Base-by-base conservation (phyloP, 2,797 vertebrate species). In the Loriculus beryllinus region DNA sequence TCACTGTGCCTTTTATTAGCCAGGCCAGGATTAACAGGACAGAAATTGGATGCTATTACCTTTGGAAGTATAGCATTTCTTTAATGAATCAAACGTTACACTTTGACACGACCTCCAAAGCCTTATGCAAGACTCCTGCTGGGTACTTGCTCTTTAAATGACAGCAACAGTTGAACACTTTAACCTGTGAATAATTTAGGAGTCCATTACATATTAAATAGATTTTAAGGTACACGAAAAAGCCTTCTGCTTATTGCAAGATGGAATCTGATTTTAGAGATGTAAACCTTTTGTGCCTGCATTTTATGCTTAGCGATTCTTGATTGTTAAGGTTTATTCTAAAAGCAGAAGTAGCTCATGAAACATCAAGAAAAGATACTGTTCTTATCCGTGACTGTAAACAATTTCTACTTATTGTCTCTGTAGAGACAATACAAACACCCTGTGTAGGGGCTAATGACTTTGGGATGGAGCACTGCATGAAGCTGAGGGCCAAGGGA, bases 141-240 rank as follows among this genome's bases (percentile, higher is more conserved):
- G 76, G 82, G 94, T 77, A 85, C 77, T 91, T 85, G 82, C 92
- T 97, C 95, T 96, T 97, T 96, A 96, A 97, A 94, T 81, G 85
- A 95, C 89, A 96, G 92, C 82, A 97, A 94, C 25, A 94, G 76
- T 85, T 88, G 81, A 96, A 96, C 69, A 79, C 82, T 97, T 94
- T 71, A 93, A 96, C 93, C 82, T 57, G 54, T 97, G 89, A 98
- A 97, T 98, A 97, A 98, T 97, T 97, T 88, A 98, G 86, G 75
- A 94, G 59, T 20, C 69, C 77, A 93, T 98, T 93, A 98, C 98
- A 97, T 97, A 98, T 97, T 98, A 96, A 98, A 81, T 37, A 95
- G 93, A 91, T 86, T 94, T 96, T 92, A 76, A 95, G 88, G 92
- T 70, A 82, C 69, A 65, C 71, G 68, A 89, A 92, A 87, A 68